These are phyloP conservation scores for Chaetodon trifascialis DNA, from an alignment of 2,113 vertebrate species.

Conservation along the genomic window DNA sequence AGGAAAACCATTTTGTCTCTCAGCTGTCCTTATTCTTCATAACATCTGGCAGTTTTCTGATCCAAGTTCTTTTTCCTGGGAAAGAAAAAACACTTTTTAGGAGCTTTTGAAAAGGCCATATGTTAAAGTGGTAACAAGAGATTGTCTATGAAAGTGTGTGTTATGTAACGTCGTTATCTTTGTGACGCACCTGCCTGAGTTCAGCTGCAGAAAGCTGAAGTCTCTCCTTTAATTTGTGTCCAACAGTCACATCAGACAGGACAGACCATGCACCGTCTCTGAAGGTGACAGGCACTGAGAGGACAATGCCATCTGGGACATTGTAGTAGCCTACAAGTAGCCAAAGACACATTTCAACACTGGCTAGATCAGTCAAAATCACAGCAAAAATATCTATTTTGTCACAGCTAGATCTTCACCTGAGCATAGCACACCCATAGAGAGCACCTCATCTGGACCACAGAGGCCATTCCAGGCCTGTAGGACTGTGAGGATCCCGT, in stretches of 20 bases:
- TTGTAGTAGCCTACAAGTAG: conserved; percentile 83
- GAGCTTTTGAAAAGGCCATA: background rate
- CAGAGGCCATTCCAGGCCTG: conserved; percentile 87
- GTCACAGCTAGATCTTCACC: conserved; percentile 76
- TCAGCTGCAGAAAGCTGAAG: conserved; percentile 81
- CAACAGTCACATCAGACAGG: conserved; percentile 76
- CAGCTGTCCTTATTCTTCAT: background rate
- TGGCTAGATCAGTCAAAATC: background rate
- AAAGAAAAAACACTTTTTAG: background rate
- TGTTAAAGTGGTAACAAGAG: background rate
- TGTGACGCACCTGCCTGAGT: conserved; percentile 84
- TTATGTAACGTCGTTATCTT: background rate
- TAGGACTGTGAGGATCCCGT: conserved; percentile 83
- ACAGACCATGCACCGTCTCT: conserved; percentile 85
- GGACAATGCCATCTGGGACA: conserved; percentile 87
- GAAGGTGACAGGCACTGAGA: conserved; percentile 91
- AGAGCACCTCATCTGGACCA: conserved; percentile 83
- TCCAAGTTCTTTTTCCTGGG: conserved; percentile 71
- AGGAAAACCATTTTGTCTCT: background rate
- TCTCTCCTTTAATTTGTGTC: conserved; percentile 64
- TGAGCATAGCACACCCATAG: conserved; percentile 87
- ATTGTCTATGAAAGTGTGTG: background rate
- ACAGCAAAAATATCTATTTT: background rate
- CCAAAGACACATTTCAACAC: background rate
- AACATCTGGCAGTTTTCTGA: conserved; percentile 53